Evolutionary conservation across 2,888 invertebrate species (phyloP).

Genomic region (Pherbina coryleti): DNA sequence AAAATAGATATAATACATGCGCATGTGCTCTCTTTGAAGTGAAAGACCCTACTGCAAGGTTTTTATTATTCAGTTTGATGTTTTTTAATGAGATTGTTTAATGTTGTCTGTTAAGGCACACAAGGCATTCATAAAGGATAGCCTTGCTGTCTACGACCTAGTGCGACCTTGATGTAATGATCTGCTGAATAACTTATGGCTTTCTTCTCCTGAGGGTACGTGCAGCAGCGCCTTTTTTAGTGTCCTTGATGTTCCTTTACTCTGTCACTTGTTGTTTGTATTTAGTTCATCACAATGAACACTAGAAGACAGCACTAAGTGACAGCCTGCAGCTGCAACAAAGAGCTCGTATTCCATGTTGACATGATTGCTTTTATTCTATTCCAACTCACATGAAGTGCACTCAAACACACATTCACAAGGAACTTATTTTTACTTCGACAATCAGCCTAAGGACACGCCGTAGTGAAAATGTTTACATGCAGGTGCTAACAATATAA

Average conservation of each 20-base stretch:
- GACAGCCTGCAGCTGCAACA: background rate
- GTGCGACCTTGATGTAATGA: conserved; percentile 51
- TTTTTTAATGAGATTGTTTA: too few species aligned
- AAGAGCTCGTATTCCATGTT: background rate
- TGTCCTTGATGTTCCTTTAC: conserved; percentile 8
- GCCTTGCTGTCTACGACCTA: conserved; percentile 47
- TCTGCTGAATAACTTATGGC: conserved; percentile 46
- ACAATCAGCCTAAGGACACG: background rate
- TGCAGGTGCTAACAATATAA: conserved; percentile 37
- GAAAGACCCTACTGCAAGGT: too few species aligned
- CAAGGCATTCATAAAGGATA: background rate
- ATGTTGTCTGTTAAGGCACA: too few species aligned
- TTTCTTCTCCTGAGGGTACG: conserved; percentile 47
- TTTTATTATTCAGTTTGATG: too few species aligned
- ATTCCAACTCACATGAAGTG: background rate
- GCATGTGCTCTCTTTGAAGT: too few species aligned
- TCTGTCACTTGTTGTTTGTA: background rate
- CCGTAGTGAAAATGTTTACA: conserved; percentile 36
- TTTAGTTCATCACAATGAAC: conserved; percentile 7
- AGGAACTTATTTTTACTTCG: background rate
- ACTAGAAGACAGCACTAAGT: background rate
- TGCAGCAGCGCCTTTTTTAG: background rate
- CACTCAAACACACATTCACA: background rate
- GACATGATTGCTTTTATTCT: background rate
- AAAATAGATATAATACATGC: too few species aligned